Evolutionary conservation across 2,113 vertebrate genomes (phyloP).

Genomic region (Plectropomus leopardus): DNA sequence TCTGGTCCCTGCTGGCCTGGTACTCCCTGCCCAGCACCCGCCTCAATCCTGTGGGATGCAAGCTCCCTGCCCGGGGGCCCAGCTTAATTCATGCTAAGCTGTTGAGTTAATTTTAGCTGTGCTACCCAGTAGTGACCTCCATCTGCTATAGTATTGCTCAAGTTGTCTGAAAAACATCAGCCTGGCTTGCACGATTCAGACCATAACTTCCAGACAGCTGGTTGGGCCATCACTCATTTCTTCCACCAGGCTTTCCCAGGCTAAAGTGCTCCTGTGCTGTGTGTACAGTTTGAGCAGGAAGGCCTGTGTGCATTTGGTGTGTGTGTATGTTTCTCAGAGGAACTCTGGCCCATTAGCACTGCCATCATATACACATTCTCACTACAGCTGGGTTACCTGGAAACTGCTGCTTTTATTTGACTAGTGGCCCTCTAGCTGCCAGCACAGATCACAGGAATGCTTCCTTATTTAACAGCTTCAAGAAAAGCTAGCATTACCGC

Average conservation of each 20-base stretch:
- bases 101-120: conserved; percentile 69
- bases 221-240: conserved; percentile 65
- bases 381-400: conserved; percentile 71
- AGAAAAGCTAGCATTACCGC: conserved; percentile 35
- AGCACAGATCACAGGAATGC: conserved; percentile 16
- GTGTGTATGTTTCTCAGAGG: conserved; percentile 51
- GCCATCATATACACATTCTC: conserved; percentile 57
- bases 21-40: conserved; percentile 37
- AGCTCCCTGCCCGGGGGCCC: conserved; percentile 51
- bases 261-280: conserved; percentile 51
- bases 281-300: conserved; percentile 44
- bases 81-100: conserved; percentile 64
- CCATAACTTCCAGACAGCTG: conserved; percentile 69
- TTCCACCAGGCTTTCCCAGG: conserved; percentile 41
- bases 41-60: conserved; percentile 52
- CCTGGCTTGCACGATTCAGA: conserved; percentile 37
- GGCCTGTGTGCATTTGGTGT: conserved; percentile 18
- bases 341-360: conserved; percentile 72
- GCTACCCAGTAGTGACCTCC: conserved; percentile 65
- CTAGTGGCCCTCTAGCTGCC: conserved; percentile 28
- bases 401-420: conserved; percentile 72
- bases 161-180: conserved; percentile 67
- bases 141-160: conserved; percentile 66
- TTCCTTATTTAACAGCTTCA: conserved; percentile 30
- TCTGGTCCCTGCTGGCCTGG: conserved; percentile 31